Evolutionary conservation across 1,140 invertebrate genomes (phyloP).

Genomic region (Calliopsis andreniformis): DNA sequence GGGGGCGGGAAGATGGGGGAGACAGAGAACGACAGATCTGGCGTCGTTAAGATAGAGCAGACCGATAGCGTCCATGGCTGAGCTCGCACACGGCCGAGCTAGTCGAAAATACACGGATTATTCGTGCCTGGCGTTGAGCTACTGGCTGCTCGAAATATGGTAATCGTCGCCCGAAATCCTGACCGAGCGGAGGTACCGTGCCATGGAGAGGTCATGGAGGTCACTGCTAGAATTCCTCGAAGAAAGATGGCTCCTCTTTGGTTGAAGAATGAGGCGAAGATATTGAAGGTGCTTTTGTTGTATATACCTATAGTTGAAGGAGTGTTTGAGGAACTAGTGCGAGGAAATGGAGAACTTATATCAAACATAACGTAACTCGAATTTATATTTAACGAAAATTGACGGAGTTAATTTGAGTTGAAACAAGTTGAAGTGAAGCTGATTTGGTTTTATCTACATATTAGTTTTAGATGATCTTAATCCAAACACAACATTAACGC

Average conservation of each 20-base stretch:
- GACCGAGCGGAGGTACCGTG: neutral
- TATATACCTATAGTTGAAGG: no score
- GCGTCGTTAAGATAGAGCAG: constrained; percentile 72
- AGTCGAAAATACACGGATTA: constrained; percentile 69
- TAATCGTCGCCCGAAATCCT: constrained; percentile 61
- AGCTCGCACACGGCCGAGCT: constrained; percentile 46
- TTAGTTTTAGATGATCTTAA: no score
- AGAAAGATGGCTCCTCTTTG: neutral
- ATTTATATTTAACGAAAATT: no score
- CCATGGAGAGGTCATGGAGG: constrained; percentile 33
- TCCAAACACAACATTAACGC: no score
- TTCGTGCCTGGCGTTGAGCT: constrained; percentile 58
- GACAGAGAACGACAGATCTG: constrained; percentile 66
- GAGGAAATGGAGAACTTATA: no score
- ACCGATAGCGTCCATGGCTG: constrained; percentile 65
- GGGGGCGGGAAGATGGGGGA: constrained; percentile 30
- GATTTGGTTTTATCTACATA: no score
- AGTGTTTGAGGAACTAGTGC: no score
- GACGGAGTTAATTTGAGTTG: no score
- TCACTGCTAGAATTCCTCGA: constrained; percentile 16
- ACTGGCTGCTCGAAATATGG: constrained; percentile 68
- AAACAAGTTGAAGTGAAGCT: no score
- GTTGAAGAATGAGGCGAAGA: no score
- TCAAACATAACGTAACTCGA: no score
- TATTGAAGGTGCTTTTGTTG: no score